A percentile compares a stretch with the other conserved stretches of the same genome.
Evolutionary conservation across 2,113 vertebrate genomes (phyloP).

Genomic region (Capreolus pygargus): DNA sequence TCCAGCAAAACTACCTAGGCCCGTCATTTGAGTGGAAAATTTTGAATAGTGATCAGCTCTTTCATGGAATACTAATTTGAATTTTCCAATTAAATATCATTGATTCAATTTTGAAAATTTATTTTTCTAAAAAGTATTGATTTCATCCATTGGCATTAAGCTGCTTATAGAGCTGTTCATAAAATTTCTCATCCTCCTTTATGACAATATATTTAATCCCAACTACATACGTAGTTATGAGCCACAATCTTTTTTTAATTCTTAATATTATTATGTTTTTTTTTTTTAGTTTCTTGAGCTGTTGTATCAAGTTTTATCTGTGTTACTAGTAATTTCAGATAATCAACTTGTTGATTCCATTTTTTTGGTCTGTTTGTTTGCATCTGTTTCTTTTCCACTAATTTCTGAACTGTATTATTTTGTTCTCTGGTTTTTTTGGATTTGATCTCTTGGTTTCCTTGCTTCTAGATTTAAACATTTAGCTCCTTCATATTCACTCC

Average conservation of each 20-base stretch:
- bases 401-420: neutral
- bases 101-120: neutral
- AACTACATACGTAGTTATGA: neutral
- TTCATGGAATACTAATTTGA: neutral
- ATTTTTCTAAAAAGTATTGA: neutral
- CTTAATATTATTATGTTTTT: neutral
- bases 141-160: neutral
- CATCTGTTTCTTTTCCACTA: neutral
- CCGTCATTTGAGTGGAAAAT: neutral
- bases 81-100: neutral
- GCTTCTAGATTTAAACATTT: neutral
- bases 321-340: neutral
- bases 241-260: neutral
- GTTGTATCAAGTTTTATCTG: neutral
- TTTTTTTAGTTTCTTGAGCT: neutral
- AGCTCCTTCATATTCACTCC: neutral
- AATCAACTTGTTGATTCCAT: neutral
- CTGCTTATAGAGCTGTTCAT: neutral
- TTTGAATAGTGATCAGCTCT: neutral
- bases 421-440: neutral
- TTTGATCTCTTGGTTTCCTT: neutral
- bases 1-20: neutral
- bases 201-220: neutral
- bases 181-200: neutral
- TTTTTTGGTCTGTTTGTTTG: neutral